These are phyloP conservation scores for Pachyuromys duprasi DNA, from an alignment of 2,797 vertebrate species.

Conservation along the genomic window DNA sequence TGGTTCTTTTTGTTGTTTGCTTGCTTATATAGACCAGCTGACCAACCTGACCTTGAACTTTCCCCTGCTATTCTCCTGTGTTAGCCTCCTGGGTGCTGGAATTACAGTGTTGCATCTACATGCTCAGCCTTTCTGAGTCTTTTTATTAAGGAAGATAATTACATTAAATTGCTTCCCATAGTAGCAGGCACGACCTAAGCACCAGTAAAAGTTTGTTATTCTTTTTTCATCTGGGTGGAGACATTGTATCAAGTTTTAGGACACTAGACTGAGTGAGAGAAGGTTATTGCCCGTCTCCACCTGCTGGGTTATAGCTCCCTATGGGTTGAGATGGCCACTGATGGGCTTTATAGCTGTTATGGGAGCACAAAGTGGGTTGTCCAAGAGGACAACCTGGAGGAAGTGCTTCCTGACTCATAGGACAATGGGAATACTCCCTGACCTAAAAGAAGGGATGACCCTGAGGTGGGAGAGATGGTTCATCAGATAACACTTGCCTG, in stretches of 20 bases:
- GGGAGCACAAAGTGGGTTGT: neutral
- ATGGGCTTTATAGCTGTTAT: neutral
- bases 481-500: neutral
- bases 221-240: neutral
- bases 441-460: neutral
- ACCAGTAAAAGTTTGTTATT: neutral
- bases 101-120: neutral
- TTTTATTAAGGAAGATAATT: neutral
- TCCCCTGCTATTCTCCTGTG: neutral
- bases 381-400: conserved; percentile 24
- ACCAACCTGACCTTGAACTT: neutral
- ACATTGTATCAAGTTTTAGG: neutral
- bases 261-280: neutral
- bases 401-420: neutral
- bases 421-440: neutral
- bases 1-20: neutral
- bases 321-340: neutral
- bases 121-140: neutral
- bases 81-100: neutral
- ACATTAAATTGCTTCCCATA: neutral
- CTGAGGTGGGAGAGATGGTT: neutral
- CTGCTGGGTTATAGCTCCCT: neutral
- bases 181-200: neutral
- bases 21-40: neutral
- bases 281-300: neutral